phyloP scores from a whole-genome alignment of 2,888 invertebrate genomes.

The Tigriopus californicus region DNA sequence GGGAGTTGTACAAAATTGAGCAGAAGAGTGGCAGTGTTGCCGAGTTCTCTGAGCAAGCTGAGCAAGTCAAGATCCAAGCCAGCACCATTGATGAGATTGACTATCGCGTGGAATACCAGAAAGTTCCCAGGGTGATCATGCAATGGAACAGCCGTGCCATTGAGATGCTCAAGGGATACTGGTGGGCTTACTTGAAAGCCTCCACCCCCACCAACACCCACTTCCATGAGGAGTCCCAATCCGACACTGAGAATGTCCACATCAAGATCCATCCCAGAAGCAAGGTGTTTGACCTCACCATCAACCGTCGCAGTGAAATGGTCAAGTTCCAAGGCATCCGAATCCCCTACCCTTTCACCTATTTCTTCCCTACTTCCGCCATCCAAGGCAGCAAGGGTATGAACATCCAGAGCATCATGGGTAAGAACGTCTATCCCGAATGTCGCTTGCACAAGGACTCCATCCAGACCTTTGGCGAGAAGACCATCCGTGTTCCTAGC shows the following conservation, averaged over 20 bases:
- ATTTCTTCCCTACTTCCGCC: slow-evolving; percentile 3
- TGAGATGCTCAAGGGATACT: not conserved
- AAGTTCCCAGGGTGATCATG: slow-evolving; percentile 2
- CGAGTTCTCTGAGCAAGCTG: not conserved
- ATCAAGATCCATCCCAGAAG: not conserved
- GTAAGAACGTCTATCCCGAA: not conserved
- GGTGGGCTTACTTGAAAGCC: slow-evolving; percentile 2
- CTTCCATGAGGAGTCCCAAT: not conserved
- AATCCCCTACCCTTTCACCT: not conserved
- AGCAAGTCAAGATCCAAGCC: not conserved
- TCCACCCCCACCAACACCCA: not conserved
- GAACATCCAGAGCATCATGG: not conserved
- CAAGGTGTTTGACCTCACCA: not conserved
- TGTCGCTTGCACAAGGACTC: slow-evolving; percentile 11
- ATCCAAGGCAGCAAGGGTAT: not conserved
- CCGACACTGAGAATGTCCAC: not conserved
- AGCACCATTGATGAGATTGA: slow-evolving; percentile 12
- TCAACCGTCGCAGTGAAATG: not conserved
- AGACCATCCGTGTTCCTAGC: slow-evolving; percentile 1
- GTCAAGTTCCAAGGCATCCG: slow-evolving; percentile 8
- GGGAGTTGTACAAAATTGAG: not conserved
- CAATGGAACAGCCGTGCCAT: not conserved
- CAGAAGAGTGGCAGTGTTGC: not conserved
- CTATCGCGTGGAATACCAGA: not conserved
- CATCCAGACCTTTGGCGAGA: slow-evolving; percentile 15